These are phyloP conservation scores for Malurus melanocephalus DNA, from an alignment of 2,113 vertebrate species.

Conservation along the genomic window DNA sequence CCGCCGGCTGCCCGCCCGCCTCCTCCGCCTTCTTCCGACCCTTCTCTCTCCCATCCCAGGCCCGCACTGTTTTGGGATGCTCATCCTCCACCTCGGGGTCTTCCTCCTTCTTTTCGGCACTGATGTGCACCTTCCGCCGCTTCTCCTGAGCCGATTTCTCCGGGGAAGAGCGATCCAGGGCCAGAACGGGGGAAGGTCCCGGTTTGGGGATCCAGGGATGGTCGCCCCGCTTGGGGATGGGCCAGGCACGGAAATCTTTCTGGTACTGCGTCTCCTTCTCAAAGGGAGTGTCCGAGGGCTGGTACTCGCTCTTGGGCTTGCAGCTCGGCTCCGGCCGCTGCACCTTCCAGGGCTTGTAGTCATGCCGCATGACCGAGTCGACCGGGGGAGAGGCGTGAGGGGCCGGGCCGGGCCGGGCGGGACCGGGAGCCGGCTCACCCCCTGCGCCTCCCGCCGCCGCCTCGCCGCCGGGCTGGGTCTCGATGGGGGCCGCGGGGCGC, in stretches of 20 bases:
- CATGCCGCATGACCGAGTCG: constrained; percentile 92
- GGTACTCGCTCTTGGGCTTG: constrained; percentile 91
- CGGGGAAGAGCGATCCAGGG: background rate
- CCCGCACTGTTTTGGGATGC: background rate
- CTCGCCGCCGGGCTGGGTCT: constrained; percentile 67
- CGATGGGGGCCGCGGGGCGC: constrained; percentile 78
- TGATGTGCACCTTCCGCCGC: background rate
- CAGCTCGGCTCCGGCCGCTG: constrained; percentile 89
- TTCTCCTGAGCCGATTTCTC: constrained; percentile 64
- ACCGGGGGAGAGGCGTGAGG: constrained; percentile 14
- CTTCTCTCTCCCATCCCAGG: constrained; percentile 40
- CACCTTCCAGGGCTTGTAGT: constrained; percentile 91
- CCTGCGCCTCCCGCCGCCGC: constrained; percentile 49
- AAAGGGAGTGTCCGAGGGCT: constrained; percentile 88
- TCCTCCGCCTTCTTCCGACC: constrained; percentile 38
- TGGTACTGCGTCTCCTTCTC: constrained; percentile 94
- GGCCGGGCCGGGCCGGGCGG: background rate
- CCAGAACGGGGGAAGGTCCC: constrained; percentile 35
- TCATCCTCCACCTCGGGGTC: background rate
- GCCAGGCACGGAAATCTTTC: constrained; percentile 96
- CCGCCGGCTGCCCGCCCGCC: background rate
- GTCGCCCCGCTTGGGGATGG: constrained; percentile 86
- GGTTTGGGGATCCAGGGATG: constrained; percentile 95
- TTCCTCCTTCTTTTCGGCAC: background rate
- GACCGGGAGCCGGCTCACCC: background rate